Percentiles rank a stretch among this genome's conserved stretches.
phyloP scores from a whole-genome alignment of 2,888 invertebrate species.

The Limnephilus rhombicus region DNA sequence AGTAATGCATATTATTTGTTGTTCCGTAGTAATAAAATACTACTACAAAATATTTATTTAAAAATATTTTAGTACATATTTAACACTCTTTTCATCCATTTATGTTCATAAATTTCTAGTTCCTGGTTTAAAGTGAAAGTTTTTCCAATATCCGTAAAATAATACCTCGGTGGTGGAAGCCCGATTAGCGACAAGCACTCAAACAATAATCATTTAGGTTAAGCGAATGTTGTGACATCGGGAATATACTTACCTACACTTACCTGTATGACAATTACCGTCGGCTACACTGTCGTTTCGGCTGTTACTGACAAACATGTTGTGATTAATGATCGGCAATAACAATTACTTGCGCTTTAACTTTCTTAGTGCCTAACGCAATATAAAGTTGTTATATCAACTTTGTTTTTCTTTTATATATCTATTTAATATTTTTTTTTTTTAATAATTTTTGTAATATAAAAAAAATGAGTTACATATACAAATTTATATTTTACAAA shows the following conservation, averaged over 20 bases:
- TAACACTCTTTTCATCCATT: neutral
- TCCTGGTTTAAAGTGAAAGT: neutral
- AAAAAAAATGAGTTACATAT: too few species aligned
- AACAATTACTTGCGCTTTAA: constrained; percentile 13
- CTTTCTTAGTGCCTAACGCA: neutral
- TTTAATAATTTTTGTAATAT: too few species aligned
- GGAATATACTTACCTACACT: neutral
- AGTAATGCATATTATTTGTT: neutral
- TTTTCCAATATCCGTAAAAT: neutral
- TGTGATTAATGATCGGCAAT: neutral
- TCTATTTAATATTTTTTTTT: too few species aligned
- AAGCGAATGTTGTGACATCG: constrained; percentile 12
- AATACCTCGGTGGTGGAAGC: neutral
- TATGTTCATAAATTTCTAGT: neutral
- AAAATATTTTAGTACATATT: neutral
- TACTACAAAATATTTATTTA: neutral
- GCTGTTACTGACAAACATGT: neutral
- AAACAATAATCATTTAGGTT: neutral
- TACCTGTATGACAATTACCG: constrained; percentile 26
- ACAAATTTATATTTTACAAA: too few species aligned
- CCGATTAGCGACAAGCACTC: neutral
- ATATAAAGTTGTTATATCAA: neutral
- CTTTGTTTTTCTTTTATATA: too few species aligned
- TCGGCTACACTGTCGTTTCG: neutral
- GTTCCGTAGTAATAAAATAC: neutral